Evolutionary conservation across 1,140 invertebrate species (phyloP).

Genomic region (Trachelipus rathkii): DNA sequence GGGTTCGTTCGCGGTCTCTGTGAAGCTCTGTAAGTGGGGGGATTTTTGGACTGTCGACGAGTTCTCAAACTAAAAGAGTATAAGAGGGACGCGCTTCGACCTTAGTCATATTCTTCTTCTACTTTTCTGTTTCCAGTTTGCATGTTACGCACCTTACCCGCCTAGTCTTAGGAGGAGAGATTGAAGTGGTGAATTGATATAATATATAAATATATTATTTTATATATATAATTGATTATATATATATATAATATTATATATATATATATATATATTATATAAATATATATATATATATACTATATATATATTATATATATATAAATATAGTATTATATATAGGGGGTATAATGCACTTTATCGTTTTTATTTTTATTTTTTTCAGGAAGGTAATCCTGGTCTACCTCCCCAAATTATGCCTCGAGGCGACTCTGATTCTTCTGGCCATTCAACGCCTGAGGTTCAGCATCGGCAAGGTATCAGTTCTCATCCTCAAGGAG

Average conservation of each 20-base stretch:
- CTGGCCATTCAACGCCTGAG: constrained; percentile 38
- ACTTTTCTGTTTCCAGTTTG: too few relatives aligned
- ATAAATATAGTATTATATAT: neutral
- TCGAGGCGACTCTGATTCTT: constrained; percentile 37
- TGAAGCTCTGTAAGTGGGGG: too few relatives aligned
- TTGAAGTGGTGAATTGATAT: too few relatives aligned
- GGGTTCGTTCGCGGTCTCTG: too few relatives aligned
- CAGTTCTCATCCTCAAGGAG: constrained; percentile 38
- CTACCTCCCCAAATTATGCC: constrained; percentile 23
- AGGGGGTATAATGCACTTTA: neutral
- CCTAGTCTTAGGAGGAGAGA: too few relatives aligned
- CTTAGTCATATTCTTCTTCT: too few relatives aligned
- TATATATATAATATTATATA: neutral
- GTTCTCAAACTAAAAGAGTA: too few relatives aligned
- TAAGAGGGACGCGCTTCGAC: too few relatives aligned
- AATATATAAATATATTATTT: too few relatives aligned
- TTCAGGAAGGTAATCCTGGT: neutral
- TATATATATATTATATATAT: constrained; percentile 18
- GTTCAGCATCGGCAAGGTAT: constrained; percentile 31
- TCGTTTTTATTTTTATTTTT: constrained; percentile 12
- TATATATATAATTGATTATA: too few relatives aligned
- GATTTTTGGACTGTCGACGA: too few relatives aligned
- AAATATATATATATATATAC: constrained; percentile 16
- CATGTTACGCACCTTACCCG: too few relatives aligned
- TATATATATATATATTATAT: neutral